Base-by-base conservation (phyloP, 2,797 vertebrate species). In the Mormyrops attenuatus region DNA sequence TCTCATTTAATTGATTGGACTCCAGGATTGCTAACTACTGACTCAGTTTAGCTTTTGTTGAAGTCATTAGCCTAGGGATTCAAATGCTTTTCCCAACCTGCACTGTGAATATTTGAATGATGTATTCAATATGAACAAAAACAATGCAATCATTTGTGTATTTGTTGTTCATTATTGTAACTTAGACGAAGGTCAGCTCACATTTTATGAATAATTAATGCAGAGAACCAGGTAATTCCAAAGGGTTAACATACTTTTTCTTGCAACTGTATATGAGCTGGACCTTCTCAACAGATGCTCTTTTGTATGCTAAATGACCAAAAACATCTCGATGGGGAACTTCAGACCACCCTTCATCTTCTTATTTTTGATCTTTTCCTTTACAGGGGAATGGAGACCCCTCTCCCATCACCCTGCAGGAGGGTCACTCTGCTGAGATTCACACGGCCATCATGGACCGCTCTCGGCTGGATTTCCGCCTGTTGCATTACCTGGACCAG, bases 401-500 rank as follows among this genome's bases (percentile, higher is more conserved):
- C 52, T 89, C 90, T 6, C 92, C 93, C 4, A 90, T 91, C 60
- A 95, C 92, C 90, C 93, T 99, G 47, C 90, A 96, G 89, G 96
- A 97, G 57, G 98, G 98, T 47, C 96, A 95, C 94, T 97, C 97
- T 22, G 95, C 96, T 17, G 97, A 99, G 92, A 97, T 99, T 93
- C 97, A 96, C 94, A 97, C 96, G 34, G 97, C 97, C 41, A 94
- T 98, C 91, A 93, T 98, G 93, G 95, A 97, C 94, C 94, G 96
- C 91, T 97, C 97, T 53, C 97, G 89, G 89, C 93, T 99, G 17
- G 92, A 96, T 91, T 96, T 99, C 88, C 90, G 94, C 80, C 95
- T 99, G 38, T 93, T 97, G 53, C 92, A 96, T 93, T 99, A 99
- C 93, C 95, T 99, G 90, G 95, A 96, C 93, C 97, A 97, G 93